Evolutionary conservation across 2,888 invertebrate genomes (phyloP).

Genomic region (Drosophila affinis): DNA sequence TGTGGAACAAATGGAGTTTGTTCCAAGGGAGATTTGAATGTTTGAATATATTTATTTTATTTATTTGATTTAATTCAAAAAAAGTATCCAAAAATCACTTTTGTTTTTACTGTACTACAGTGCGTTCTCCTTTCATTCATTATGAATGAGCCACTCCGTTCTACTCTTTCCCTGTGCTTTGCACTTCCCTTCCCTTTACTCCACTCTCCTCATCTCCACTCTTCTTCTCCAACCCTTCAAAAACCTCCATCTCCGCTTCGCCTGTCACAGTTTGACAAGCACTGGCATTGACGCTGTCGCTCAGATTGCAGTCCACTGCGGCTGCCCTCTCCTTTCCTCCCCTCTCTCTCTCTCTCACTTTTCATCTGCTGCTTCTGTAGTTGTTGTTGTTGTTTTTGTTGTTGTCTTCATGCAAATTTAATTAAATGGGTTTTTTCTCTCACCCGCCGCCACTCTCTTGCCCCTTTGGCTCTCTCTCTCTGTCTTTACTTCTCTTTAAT

Average conservation of each 20-base stretch:
- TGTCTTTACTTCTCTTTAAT: slow-evolving; percentile 20
- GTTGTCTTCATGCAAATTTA: slow-evolving; percentile 67
- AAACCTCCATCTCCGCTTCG: slow-evolving; percentile 1
- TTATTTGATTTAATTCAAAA: no score
- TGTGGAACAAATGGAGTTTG: slow-evolving; percentile 20
- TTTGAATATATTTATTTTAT: no score
- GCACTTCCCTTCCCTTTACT: not conserved
- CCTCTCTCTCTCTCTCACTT: slow-evolving; percentile 4
- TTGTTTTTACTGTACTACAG: slow-evolving; percentile 5
- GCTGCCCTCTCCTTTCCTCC: not conserved
- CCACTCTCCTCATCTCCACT: not conserved
- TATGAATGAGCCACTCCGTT: slow-evolving; percentile 2
- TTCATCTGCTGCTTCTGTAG: slow-evolving; percentile 17
- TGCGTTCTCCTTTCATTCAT: slow-evolving; percentile 10
- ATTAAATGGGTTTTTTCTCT: slow-evolving; percentile 62
- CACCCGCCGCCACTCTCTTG: not conserved
- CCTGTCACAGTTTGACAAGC: slow-evolving; percentile 51
- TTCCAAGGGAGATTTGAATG: not conserved
- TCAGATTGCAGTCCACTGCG: slow-evolving; percentile 44
- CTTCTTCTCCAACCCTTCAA: not conserved
- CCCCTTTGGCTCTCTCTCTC: not conserved
- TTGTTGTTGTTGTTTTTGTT: slow-evolving; percentile 45
- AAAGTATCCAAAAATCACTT: slow-evolving; percentile 12
- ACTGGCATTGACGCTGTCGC: slow-evolving; percentile 50
- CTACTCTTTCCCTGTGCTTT: not conserved